phyloP scores from a whole-genome alignment of 64 coral and sea anemone species.

The Porites lutea region DNA sequence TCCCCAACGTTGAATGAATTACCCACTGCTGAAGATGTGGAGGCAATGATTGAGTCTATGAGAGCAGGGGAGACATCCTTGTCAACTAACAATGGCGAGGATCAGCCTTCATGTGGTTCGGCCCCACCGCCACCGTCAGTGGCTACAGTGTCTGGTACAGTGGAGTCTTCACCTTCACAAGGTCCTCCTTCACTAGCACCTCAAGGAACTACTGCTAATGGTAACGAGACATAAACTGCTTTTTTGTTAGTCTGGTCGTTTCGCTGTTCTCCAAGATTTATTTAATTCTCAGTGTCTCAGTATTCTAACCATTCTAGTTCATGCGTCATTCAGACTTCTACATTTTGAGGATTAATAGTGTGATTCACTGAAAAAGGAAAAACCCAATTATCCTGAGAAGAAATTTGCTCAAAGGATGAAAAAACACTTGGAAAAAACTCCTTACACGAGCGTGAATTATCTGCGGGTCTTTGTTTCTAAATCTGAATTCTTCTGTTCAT shows the following conservation, averaged over 20 bases:
- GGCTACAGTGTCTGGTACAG: slow-evolving; percentile 2
- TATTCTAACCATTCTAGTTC: too few relatives aligned
- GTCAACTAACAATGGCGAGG: slow-evolving; percentile 31
- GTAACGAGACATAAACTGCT: not conserved
- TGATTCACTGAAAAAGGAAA: too few relatives aligned
- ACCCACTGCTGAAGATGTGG: slow-evolving; percentile 98
- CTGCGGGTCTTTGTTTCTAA: too few relatives aligned
- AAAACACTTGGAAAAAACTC: too few relatives aligned
- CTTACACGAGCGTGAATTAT: too few relatives aligned
- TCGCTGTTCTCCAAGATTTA: too few relatives aligned
- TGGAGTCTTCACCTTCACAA: slow-evolving; percentile 18
- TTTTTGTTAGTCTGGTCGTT: not conserved
- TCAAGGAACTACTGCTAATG: slow-evolving; percentile 33
- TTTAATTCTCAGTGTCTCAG: too few relatives aligned
- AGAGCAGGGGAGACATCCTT: slow-evolving; percentile 43
- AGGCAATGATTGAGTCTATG: slow-evolving; percentile 95
- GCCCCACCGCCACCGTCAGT: slow-evolving; percentile 9
- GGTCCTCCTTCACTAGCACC: not conserved
- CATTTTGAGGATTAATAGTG: too few relatives aligned
- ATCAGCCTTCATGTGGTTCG: not conserved
- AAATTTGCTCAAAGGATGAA: too few relatives aligned
- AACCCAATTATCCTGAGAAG: too few relatives aligned
- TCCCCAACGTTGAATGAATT: slow-evolving; percentile 93
- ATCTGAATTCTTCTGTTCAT: too few relatives aligned
- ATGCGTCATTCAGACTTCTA: too few relatives aligned